phyloP scores from a whole-genome alignment of 2,888 invertebrate genomes.

The Copidosoma aretas region DNA sequence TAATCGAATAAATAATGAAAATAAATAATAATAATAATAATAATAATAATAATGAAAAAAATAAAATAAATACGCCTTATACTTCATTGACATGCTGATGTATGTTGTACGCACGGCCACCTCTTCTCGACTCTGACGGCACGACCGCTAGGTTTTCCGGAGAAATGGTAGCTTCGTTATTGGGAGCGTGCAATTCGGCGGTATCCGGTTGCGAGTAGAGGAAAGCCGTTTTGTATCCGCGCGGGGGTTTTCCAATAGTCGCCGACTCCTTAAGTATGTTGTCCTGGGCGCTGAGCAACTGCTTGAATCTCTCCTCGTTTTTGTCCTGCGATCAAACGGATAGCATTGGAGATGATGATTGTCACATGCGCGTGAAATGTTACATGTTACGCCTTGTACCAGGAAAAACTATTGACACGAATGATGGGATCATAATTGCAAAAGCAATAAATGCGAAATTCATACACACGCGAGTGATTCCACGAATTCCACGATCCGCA shows the following conservation, averaged over 20 bases:
- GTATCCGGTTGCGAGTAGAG: constrained; percentile 53
- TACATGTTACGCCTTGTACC: no score
- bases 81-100: constrained; percentile 61
- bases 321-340: constrained; percentile 36
- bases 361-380: not conserved
- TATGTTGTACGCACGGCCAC: constrained; percentile 59
- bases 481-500: no score
- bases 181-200: constrained; percentile 26
- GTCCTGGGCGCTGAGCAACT: constrained; percentile 58
- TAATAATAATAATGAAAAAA: no score
- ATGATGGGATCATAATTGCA: no score
- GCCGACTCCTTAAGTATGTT: constrained; percentile 58
- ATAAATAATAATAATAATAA: no score
- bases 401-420: no score
- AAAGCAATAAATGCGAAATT: no score
- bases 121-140: constrained; percentile 57
- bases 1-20: no score
- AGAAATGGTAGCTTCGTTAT: constrained; percentile 22
- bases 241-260: constrained; percentile 52
- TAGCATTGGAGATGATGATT: not conserved
- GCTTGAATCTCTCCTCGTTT: constrained; percentile 57
- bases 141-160: constrained; percentile 51
- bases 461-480: no score
- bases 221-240: constrained; percentile 54
- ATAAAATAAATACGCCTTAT: constrained; percentile 42